Percentiles rank a stretch among this genome's conserved stretches.
Evolutionary conservation across 2,888 invertebrate species (phyloP).

Genomic region (Cylindroiulus punctatus): DNA sequence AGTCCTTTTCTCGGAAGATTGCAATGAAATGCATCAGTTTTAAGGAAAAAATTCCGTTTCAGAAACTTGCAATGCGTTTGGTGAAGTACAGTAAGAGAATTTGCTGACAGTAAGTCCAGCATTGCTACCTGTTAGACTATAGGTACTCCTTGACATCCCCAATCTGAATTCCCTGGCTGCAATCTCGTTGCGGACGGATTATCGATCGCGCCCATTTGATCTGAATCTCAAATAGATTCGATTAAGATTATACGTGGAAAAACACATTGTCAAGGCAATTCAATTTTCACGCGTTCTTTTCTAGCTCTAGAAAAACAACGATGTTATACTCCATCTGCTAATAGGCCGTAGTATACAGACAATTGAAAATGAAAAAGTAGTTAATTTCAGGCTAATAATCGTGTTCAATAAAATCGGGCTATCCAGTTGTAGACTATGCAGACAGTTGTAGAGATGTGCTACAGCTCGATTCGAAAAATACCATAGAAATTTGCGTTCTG

Average conservation of each 20-base stretch:
- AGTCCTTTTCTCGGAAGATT: too few relatives aligned
- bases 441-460: too few relatives aligned
- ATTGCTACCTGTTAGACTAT: background rate
- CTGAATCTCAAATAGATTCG: slow-evolving; percentile 45
- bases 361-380: background rate
- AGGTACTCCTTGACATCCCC: background rate
- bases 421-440: too few relatives aligned
- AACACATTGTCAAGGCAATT: slow-evolving; percentile 11
- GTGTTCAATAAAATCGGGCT: too few relatives aligned
- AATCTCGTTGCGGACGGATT: slow-evolving; percentile 2
- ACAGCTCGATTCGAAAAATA: too few relatives aligned
- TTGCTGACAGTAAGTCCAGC: background rate
- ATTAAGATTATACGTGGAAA: slow-evolving; percentile 39
- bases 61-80: too few relatives aligned
- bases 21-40: too few relatives aligned
- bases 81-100: too few relatives aligned
- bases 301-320: background rate
- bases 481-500: too few relatives aligned
- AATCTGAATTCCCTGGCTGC: background rate
- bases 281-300: background rate
- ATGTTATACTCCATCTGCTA: background rate
- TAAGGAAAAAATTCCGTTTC: too few relatives aligned
- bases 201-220: slow-evolving; percentile 24
- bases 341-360: background rate
- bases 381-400: background rate